phyloP scores from a whole-genome alignment of 2,888 invertebrate species.

The Drosophila parthenogenetica region DNA sequence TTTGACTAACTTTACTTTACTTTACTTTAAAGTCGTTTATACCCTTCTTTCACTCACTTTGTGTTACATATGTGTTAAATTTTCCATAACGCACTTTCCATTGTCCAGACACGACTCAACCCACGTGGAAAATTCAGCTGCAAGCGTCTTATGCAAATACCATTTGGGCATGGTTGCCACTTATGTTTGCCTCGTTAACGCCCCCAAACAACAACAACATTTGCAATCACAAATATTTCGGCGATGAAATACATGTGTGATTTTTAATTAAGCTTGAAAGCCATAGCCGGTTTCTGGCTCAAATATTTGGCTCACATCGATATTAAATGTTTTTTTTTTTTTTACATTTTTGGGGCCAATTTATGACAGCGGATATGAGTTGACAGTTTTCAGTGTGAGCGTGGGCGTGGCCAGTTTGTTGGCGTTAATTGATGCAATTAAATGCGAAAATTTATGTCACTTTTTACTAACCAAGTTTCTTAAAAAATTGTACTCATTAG shows the following conservation, averaged over 20 bases:
- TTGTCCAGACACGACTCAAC: constrained; percentile 49
- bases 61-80: constrained; percentile 30
- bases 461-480: constrained; percentile 15
- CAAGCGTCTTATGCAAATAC: constrained; percentile 52
- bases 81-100: constrained; percentile 60
- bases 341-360: constrained; percentile 43
- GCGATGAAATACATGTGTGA: constrained; percentile 32
- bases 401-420: constrained; percentile 50
- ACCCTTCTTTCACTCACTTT: constrained; percentile 1
- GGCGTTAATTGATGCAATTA: constrained; percentile 76
- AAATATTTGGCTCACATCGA: constrained; percentile 54
- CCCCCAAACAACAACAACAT: constrained; percentile 24
- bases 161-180: constrained; percentile 33
- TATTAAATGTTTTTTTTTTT: constrained; percentile 28
- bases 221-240: constrained; percentile 42
- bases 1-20: not conserved
- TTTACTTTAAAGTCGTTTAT: not conserved
- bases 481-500: constrained; percentile 57
- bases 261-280: constrained; percentile 58
- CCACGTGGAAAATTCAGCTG: constrained; percentile 35
- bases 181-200: constrained; percentile 20
- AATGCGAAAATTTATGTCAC: constrained; percentile 46
- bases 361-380: constrained; percentile 76
- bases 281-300: constrained; percentile 40
- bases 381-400: constrained; percentile 55